Conservation (phyloP, 2,797 vertebrate genomes). For the Acanthopagrus latus region DNA sequence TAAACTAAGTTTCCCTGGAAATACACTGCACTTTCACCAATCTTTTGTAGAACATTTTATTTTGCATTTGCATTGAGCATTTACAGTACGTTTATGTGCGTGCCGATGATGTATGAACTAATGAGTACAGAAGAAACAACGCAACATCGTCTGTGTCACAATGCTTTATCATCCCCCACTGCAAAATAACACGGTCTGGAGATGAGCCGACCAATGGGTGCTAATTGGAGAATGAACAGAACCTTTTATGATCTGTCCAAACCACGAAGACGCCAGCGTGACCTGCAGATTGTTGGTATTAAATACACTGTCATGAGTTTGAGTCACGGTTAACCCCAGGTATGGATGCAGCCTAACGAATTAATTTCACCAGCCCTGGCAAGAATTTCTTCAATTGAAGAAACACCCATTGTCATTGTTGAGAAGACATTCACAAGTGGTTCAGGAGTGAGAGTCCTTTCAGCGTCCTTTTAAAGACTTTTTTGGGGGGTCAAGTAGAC, state of each 20-base stretch:
- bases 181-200: neutral
- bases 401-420: too few relatives aligned
- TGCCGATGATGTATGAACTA: neutral
- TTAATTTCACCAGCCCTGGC: too few relatives aligned
- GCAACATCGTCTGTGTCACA: neutral
- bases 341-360: too few relatives aligned
- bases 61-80: neutral
- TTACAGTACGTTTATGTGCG: neutral
- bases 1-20: neutral
- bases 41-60: neutral
- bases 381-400: too few relatives aligned
- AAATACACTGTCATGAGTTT: neutral
- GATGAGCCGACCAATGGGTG: conserved; percentile 22
- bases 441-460: too few relatives aligned
- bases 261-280: neutral
- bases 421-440: too few relatives aligned
- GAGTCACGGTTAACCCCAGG: too few relatives aligned
- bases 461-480: too few relatives aligned
- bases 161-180: neutral
- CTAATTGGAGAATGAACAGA: conserved; percentile 25
- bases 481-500: too few relatives aligned
- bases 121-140: neutral
- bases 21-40: neutral
- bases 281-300: neutral
- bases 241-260: conserved; percentile 5